A percentile compares a stretch with the other conserved stretches of the same genome.
Conservation (phyloP, 2,113 vertebrate genomes). For the Paraplagusia blochii region DNA sequence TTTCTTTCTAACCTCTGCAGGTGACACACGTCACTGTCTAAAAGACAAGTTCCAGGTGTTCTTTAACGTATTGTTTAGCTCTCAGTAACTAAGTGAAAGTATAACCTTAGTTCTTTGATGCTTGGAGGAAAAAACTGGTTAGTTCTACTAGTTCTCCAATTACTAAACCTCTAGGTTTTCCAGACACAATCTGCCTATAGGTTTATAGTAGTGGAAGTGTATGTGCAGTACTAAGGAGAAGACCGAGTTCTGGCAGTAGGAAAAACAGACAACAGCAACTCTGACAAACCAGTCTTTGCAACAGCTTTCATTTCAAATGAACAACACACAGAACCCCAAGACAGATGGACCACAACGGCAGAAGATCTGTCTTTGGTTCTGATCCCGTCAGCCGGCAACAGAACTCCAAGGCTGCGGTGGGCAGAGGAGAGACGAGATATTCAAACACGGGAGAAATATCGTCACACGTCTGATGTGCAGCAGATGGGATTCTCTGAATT, state of each 20-base stretch:
- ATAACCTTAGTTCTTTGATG: too few relatives aligned
- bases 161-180: too few relatives aligned
- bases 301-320: background rate
- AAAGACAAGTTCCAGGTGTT: too few relatives aligned
- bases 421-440: background rate
- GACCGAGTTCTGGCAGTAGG: background rate
- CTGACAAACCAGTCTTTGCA: background rate
- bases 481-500: slow-evolving; percentile 4
- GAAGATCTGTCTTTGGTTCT: background rate
- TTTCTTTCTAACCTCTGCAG: too few relatives aligned
- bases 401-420: background rate
- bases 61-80: too few relatives aligned
- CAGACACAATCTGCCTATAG: too few relatives aligned
- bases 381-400: background rate
- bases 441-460: background rate
- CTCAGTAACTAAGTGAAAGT: too few relatives aligned
- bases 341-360: background rate
- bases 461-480: background rate
- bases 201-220: too few relatives aligned
- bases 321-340: background rate
- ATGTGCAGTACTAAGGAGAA: too few relatives aligned
- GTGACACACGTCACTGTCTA: too few relatives aligned
- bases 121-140: too few relatives aligned
- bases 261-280: background rate
- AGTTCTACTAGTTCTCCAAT: too few relatives aligned